These are phyloP conservation scores for Synchiropus splendidus DNA, from an alignment of 2,113 vertebrate species.

Conservation along the genomic window DNA sequence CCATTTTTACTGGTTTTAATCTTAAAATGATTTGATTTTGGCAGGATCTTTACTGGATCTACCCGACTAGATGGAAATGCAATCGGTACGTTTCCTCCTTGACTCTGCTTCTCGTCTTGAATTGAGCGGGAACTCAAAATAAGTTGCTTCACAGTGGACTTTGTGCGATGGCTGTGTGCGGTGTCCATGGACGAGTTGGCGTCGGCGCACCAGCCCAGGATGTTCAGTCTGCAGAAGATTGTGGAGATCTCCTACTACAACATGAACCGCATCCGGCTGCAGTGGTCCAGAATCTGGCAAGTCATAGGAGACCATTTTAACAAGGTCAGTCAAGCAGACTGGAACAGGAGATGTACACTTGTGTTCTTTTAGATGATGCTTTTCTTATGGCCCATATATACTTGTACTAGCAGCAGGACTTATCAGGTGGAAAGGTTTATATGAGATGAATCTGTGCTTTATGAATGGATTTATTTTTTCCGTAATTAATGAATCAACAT, in stretches of 20 bases:
- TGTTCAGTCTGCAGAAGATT: slow-evolving; percentile 98
- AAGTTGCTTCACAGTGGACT: slow-evolving; percentile 75
- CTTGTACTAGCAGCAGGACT: no score
- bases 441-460: no score
- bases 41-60: slow-evolving; percentile 93
- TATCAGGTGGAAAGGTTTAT: no score
- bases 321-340: slow-evolving; percentile 69
- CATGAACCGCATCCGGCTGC: slow-evolving; percentile 94
- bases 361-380: no score
- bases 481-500: no score
- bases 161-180: slow-evolving; percentile 92
- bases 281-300: slow-evolving; percentile 98
- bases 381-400: no score
- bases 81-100: slow-evolving; percentile 70
- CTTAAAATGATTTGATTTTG: slow-evolving; percentile 21
- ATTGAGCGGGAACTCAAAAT: background rate
- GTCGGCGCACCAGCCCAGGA: slow-evolving; percentile 86
- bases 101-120: background rate
- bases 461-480: no score
- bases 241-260: slow-evolving; percentile 99
- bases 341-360: no score
- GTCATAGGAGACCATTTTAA: slow-evolving; percentile 98
- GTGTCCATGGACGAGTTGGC: slow-evolving; percentile 98
- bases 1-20: background rate
- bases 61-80: slow-evolving; percentile 93